These are phyloP conservation scores for Zosterops pallidus DNA, from an alignment of 2,113 vertebrate genomes.

Conservation along the genomic window DNA sequence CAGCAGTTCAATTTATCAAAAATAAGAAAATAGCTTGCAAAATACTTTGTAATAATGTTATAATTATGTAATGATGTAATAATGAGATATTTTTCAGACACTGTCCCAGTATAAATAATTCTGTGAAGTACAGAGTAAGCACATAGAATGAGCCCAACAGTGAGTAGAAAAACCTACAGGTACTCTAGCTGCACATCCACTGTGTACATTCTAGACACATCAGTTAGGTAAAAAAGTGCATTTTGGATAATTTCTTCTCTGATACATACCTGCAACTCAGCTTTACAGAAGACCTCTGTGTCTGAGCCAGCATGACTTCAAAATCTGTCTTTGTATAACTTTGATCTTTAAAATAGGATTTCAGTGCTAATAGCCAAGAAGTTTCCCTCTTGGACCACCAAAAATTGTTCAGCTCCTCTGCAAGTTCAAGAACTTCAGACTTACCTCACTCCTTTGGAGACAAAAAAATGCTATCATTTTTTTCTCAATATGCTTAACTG, in stretches of 20 bases:
- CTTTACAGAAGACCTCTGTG: background rate
- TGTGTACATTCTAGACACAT: background rate
- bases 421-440: background rate
- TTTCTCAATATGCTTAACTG: rapidly evolving
- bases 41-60: background rate
- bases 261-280: background rate
- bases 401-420: background rate
- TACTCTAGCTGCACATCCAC: background rate
- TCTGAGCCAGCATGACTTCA: background rate
- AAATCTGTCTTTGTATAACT: background rate
- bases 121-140: background rate
- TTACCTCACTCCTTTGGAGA: background rate
- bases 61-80: background rate
- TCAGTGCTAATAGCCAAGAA: background rate
- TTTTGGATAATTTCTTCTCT: background rate
- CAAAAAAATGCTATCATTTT: background rate
- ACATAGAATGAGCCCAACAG: background rate
- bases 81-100: background rate
- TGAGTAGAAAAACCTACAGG: background rate
- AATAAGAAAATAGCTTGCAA: background rate
- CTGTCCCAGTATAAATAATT: background rate
- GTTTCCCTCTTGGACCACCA: background rate
- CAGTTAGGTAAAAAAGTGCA: background rate
- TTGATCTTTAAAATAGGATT: background rate
- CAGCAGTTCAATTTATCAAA: background rate